These are phyloP conservation scores for Sebastes nivosus DNA, from an alignment of 2,797 vertebrate species.

Conservation along the genomic window DNA sequence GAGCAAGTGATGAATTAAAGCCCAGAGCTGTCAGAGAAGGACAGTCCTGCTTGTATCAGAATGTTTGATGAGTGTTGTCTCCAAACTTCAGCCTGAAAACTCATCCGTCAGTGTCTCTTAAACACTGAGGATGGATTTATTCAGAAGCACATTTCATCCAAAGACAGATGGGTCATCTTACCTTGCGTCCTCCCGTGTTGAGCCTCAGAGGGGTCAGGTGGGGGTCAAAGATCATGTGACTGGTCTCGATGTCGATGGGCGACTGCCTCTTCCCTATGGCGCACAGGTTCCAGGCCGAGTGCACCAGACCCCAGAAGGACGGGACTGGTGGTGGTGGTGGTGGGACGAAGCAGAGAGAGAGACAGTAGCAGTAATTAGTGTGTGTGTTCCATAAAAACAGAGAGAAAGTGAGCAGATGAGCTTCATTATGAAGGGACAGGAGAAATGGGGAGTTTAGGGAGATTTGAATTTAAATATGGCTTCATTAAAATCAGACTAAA, in stretches of 20 bases:
- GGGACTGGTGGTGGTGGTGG: constrained; percentile 85
- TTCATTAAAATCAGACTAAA: constrained; percentile 47
- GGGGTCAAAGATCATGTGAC: constrained; percentile 98
- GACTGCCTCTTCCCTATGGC: constrained; percentile 97
- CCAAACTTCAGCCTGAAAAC: background rate
- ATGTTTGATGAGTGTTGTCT: constrained; percentile 10
- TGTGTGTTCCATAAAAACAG: constrained; percentile 7
- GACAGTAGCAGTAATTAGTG: constrained; percentile 5
- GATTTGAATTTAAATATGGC: constrained; percentile 46
- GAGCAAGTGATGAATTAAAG: constrained; percentile 25
- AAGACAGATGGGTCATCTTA: constrained; percentile 64
- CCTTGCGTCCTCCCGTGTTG: constrained; percentile 95
- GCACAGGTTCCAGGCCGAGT: constrained; percentile 98
- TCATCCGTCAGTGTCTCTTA: background rate
- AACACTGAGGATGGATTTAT: background rate
- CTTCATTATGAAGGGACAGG: constrained; percentile 35
- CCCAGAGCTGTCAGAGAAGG: background rate
- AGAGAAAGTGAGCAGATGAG: constrained; percentile 14
- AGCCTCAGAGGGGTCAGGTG: constrained; percentile 94
- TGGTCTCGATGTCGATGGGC: constrained; percentile 97
- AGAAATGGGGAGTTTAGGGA: constrained; percentile 30
- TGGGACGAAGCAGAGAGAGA: background rate
- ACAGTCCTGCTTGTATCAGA: background rate
- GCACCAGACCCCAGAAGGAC: constrained; percentile 98
- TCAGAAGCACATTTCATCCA: background rate